phyloP scores from a whole-genome alignment of 2,113 vertebrate species.

The Donacobius atricapilla region DNA sequence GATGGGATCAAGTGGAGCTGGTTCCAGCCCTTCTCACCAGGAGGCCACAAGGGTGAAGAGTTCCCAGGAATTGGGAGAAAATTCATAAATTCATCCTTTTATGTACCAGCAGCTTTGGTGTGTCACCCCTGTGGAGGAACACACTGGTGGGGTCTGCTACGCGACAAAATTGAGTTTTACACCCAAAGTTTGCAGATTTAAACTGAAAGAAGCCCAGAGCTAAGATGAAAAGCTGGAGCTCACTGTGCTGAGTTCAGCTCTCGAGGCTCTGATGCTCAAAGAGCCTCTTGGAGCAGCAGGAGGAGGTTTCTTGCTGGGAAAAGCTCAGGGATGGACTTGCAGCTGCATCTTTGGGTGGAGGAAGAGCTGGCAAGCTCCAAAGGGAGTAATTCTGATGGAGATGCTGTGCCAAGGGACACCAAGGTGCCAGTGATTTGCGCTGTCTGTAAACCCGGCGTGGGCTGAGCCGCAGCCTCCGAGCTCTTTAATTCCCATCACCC shows the following conservation, averaged over 20 bases:
- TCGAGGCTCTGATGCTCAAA: neutral
- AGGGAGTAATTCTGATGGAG: neutral
- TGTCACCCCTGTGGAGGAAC: neutral
- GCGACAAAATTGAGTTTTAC: neutral
- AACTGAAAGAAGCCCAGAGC: neutral
- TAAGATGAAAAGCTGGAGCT: neutral
- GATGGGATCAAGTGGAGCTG: neutral
- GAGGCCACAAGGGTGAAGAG: neutral
- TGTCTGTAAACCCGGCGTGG: neutral
- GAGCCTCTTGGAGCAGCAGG: neutral
- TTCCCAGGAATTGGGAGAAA: neutral
- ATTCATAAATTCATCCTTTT: fast-evolving
- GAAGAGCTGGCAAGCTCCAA: fast-evolving
- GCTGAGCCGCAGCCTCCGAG: neutral
- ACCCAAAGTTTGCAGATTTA: neutral
- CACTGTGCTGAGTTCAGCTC: neutral
- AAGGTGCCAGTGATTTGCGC: neutral
- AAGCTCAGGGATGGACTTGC: neutral
- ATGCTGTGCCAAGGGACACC: neutral
- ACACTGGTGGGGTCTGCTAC: too few species aligned
- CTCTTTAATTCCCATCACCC: neutral
- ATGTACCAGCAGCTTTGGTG: neutral
- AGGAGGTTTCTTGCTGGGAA: neutral
- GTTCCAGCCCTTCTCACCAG: neutral
- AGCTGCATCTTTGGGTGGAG: neutral